phyloP scores from a whole-genome alignment of 2,888 invertebrate species.

The Xestia c-nigrum region DNA sequence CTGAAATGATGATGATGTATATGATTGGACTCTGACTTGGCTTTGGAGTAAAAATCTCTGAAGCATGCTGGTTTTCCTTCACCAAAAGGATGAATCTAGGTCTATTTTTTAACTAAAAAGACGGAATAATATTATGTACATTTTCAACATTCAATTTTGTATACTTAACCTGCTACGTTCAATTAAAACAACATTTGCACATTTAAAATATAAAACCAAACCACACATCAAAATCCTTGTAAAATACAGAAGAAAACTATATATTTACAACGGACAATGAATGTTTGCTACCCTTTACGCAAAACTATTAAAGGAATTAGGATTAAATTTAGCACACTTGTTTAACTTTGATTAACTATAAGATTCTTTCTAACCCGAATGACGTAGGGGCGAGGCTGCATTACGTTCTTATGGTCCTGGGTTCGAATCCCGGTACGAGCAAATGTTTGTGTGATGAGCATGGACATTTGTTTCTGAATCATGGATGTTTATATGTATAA shows the following conservation, averaged over 20 bases:
- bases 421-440: too few relatives aligned
- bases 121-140: background rate
- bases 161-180: background rate
- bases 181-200: slow-evolving; percentile 20
- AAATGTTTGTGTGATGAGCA: too few relatives aligned
- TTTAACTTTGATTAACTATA: too few relatives aligned
- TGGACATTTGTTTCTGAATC: too few relatives aligned
- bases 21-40: too few relatives aligned
- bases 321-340: background rate
- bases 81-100: too few relatives aligned
- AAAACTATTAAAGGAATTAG: background rate
- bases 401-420: too few relatives aligned
- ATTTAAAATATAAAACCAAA: slow-evolving; percentile 39
- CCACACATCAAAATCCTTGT: slow-evolving; percentile 4
- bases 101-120: background rate
- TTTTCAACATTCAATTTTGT: background rate
- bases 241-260: background rate
- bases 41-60: too few relatives aligned
- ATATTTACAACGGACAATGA: background rate
- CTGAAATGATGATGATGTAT: too few relatives aligned
- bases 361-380: background rate
- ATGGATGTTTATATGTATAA: too few relatives aligned
- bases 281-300: background rate
- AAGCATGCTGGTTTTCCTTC: too few relatives aligned
- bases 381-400: too few relatives aligned